Base-by-base conservation (phyloP, 2,113 vertebrate genomes). In the Notothenia coriiceps region DNA sequence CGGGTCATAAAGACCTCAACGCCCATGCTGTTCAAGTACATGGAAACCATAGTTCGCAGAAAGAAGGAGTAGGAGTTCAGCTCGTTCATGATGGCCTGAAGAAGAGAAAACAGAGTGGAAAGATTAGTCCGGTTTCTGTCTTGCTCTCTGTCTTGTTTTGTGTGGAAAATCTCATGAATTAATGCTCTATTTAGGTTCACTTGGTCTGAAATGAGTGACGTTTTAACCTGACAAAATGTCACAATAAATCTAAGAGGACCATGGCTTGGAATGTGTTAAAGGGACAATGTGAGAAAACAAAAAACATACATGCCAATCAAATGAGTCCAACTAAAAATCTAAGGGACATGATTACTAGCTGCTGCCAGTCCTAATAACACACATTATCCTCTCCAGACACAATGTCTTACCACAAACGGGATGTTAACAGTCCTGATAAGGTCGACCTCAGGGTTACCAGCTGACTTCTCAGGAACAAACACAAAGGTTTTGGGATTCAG, bases 401-500 rank as follows among this genome's bases (percentile, higher is more conserved):
- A 15, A 51, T 87, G 95, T 94, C 95, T 88, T 80, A 99, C 98
- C 96, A 99, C 93, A n/a, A 92, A 94, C 11, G 98, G 98, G 86
- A 99, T 96, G 93, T 99, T 99, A 83, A 99, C 18, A 1, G 97
- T 98, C 75, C 94, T 95, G 85, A 99, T 75, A 50, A 95, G 78
- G 91, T 99, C 97, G 18, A 93, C 87, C 75, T 95, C 68, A 0
- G 98, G 96, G 77, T 99, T 87, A 52, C 98, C 98, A 0, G 92
- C 91, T 0, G 98, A 99, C 82, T 96, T 96, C 84, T 97, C 90
- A 14, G 84, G 95, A 56, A 97, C 95, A 92, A 99, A 98, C 8
- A 98, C 90, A 1, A 98, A 99, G 0, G 94, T 95, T 92, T 97
- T 98, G 57, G 97, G 97, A 88, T 95, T 98, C 15, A 97, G 85